Evolutionary conservation across 2,113 vertebrate species (phyloP).

Genomic region (Anolis carolinensis): DNA sequence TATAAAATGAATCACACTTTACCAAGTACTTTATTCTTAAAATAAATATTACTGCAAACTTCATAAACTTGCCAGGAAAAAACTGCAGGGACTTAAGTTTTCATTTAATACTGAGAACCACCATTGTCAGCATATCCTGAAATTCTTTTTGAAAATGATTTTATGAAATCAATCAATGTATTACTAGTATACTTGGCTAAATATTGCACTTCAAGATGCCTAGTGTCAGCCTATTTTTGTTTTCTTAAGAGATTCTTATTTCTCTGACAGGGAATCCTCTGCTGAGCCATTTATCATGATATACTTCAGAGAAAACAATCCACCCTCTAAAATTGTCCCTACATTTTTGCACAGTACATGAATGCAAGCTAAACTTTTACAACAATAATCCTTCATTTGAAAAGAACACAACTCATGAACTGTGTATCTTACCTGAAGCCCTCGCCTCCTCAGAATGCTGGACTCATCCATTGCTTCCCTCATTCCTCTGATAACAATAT

Average conservation of each 20-base stretch:
- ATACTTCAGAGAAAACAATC: constrained; percentile 44
- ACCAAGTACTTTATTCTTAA: not conserved
- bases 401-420: constrained; percentile 37
- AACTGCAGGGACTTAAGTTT: constrained; percentile 13
- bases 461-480: constrained; percentile 89
- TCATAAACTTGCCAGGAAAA: constrained; percentile 11
- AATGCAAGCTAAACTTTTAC: constrained; percentile 66
- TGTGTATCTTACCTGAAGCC: constrained; percentile 89
- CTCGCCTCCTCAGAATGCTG: constrained; percentile 90
- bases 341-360: constrained; percentile 24
- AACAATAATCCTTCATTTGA: constrained; percentile 28
- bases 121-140: constrained; percentile 29
- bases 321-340: constrained; percentile 25
- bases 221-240: not conserved
- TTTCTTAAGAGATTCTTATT: not conserved
- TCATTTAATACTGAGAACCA: constrained; percentile 46
- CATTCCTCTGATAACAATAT: constrained; percentile 76
- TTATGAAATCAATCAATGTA: constrained; percentile 22
- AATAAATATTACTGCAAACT: constrained; percentile 24
- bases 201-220: not conserved
- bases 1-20: not conserved
- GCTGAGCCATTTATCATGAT: constrained; percentile 13
- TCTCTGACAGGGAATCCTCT: constrained; percentile 40
- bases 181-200: constrained; percentile 44
- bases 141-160: constrained; percentile 17